Conservation (phyloP, 2,113 vertebrate genomes). For the Dasyprocta punctata region DNA sequence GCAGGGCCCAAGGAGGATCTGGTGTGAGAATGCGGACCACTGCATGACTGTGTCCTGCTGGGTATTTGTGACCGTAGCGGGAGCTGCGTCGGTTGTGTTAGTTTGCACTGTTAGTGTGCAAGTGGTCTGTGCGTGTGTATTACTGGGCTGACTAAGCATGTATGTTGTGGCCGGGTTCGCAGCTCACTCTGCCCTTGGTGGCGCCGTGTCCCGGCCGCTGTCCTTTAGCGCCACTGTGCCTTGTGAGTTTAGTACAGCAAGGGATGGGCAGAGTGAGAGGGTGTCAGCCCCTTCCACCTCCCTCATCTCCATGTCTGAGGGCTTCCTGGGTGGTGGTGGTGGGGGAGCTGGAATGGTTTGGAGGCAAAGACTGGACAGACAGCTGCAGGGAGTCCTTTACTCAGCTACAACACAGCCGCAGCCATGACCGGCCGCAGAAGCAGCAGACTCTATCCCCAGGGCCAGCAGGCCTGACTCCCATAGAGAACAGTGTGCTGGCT, state of each 20-base stretch:
- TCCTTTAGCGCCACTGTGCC: not conserved
- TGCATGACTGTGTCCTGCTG: too few relatives aligned
- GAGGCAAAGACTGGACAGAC: not conserved
- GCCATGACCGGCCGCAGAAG: too few relatives aligned
- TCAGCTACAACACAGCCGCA: not conserved
- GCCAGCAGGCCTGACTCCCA: not conserved
- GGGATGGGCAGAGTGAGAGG: not conserved
- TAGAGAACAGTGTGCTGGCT: not conserved
- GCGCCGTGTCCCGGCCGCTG: not conserved
- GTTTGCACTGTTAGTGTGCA: not conserved
- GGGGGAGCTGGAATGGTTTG: not conserved
- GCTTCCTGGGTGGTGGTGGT: conserved; percentile 18
- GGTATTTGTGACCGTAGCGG: not conserved
- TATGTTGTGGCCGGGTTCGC: not conserved
- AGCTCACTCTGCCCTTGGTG: too few relatives aligned
- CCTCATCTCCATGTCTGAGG: not conserved
- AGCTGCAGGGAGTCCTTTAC: not conserved
- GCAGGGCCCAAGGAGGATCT: not conserved
- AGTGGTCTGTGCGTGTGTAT: not conserved
- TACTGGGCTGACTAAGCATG: not conserved
- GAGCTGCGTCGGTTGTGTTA: not conserved
- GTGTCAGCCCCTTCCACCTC: conserved; percentile 13
- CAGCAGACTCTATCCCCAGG: too few relatives aligned
- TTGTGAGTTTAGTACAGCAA: rapidly evolving
- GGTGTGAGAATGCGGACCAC: not conserved